Evolutionary conservation across 2,888 invertebrate species (phyloP).

Genomic region (Lasioglossum pauxillum): DNA sequence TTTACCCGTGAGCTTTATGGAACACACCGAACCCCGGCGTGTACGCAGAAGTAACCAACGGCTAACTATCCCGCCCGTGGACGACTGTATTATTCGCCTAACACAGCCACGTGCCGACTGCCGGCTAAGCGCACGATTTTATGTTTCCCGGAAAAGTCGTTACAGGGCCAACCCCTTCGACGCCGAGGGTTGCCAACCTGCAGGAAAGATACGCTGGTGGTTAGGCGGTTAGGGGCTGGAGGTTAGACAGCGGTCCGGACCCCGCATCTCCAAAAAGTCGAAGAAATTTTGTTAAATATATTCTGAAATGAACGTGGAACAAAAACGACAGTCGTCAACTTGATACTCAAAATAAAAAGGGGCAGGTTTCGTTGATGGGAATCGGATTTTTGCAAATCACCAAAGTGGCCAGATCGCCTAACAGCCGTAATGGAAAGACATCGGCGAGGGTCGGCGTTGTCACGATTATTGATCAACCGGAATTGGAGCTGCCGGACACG

Average conservation of each 20-base stretch:
- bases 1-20: slow-evolving; percentile 73
- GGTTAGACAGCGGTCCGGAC: not conserved
- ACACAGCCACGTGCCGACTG: slow-evolving; percentile 47
- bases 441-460: not conserved
- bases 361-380: too few species aligned
- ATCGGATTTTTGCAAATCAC: not conserved
- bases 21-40: slow-evolving; percentile 55
- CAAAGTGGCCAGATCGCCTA: not conserved
- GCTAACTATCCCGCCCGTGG: slow-evolving; percentile 70
- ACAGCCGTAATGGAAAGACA: not conserved
- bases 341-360: too few species aligned
- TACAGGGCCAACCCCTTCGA: slow-evolving; percentile 3
- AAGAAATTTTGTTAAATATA: too few species aligned
- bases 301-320: too few species aligned
- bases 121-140: slow-evolving; percentile 47
- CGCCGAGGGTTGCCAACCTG: not conserved
- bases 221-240: not conserved
- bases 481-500: slow-evolving; percentile 3
- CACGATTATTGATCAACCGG: not conserved
- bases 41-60: slow-evolving; percentile 69
- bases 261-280: too few species aligned
- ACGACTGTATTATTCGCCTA: slow-evolving; percentile 69
- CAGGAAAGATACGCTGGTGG: not conserved
- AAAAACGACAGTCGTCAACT: too few species aligned
- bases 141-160: slow-evolving; percentile 55